Conservation (phyloP, 2,888 invertebrate species). For the Euplexia lucipara region DNA sequence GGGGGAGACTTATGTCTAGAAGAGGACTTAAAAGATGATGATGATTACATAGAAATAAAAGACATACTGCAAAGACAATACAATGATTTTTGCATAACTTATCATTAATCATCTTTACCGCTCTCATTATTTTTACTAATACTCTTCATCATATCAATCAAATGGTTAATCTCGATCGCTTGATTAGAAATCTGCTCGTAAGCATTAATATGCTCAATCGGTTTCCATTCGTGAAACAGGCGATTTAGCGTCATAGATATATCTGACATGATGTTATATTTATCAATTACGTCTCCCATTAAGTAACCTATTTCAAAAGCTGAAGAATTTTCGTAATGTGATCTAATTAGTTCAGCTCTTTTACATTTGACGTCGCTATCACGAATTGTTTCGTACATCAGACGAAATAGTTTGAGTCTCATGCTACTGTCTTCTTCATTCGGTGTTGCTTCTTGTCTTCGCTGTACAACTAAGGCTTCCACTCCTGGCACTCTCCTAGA, state of each 20-base stretch:
- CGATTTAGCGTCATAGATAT: constrained; percentile 73
- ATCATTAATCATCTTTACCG: neutral
- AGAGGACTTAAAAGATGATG: no score
- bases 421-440: constrained; percentile 74
- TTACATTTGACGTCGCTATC: constrained; percentile 80
- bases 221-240: constrained; percentile 77
- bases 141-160: constrained; percentile 73
- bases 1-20: no score
- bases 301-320: constrained; percentile 78
- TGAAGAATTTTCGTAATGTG: constrained; percentile 73
- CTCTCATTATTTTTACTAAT: constrained; percentile 51
- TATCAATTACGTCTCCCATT: constrained; percentile 79
- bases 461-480: neutral
- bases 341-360: constrained; percentile 76
- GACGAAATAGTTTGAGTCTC: constrained; percentile 79
- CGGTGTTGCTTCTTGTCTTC: neutral
- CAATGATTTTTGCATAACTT: no score
- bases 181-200: constrained; percentile 84
- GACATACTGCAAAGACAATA: no score
- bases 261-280: constrained; percentile 75
- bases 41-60: no score
- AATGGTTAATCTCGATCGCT: constrained; percentile 77
- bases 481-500: constrained; percentile 20
- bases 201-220: constrained; percentile 84
- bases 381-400: constrained; percentile 82